Evolutionary conservation across 2,888 invertebrate genomes (phyloP), one percentile per base, ranked within the genome.

Genomic region (Plagodis dolabraria): DNA sequence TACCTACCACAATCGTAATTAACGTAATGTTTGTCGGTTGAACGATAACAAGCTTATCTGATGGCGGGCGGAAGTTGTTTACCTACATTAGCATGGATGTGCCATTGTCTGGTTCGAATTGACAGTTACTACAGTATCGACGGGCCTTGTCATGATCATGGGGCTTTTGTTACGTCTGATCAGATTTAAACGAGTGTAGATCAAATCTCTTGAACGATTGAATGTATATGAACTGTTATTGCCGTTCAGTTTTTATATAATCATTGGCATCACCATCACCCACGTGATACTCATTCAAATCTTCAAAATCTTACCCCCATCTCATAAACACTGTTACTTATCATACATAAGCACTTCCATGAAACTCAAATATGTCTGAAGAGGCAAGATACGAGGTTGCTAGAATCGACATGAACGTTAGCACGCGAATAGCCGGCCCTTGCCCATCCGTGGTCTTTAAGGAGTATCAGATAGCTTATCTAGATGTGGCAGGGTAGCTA

Each of bases 1-100:
- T 10, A 42, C 5, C 10, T 12, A 43, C 42, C 7, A 5, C 42
- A 42, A 10, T 10, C 9, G 12, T 43, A 12, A 43, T 43, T 43
- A 43, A 43, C 43, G 54, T 60, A 54, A 61, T 57, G 60, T 61
- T 64, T 57, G 57, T 59, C 57, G 52, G 55, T 54, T 49, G 51
- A 57, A 62, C 65, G 65, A 59, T 58, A 65, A 55, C 64, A 54
- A 54, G 57, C 58, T 64, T 67, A 69, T 67, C 64, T 58, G 67
- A 65, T 63, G 53, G 47, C 34, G 55, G 44, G 22, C 65, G 67
- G 64, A 65, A 57, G 64, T 62, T 58, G 62, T 55, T 63, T 65
- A 54, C 62, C 52, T 54, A 64, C 62, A 67, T 65, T 59, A 50
- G 35, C 54, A 51, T 60, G 57, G 61, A 62, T 63, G 66, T 59